Percentiles rank a stretch among this genome's conserved stretches.
Conservation (phyloP, 2,113 vertebrate species). For the Paramisgurnus dabryanus region DNA sequence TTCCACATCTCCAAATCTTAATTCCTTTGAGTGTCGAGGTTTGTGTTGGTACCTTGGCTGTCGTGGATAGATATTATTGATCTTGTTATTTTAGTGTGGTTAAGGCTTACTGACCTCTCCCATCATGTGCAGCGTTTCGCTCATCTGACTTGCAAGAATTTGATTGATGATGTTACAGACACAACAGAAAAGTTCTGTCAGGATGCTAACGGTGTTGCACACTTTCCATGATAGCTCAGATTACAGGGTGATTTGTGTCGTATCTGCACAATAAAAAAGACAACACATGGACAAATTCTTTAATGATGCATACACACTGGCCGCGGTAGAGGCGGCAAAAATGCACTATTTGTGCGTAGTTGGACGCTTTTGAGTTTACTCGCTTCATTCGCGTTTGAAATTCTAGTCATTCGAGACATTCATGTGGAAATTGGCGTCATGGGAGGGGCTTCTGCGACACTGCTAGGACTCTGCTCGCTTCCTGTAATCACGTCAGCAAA, state of each 20-base stretch:
- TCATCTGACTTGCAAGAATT: slow-evolving; percentile 28
- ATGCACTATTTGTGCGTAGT: too few relatives aligned
- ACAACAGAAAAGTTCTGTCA: background rate
- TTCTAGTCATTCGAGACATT: too few relatives aligned
- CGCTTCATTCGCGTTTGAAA: too few relatives aligned
- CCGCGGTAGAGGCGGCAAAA: too few relatives aligned
- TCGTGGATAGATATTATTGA: slow-evolving; percentile 44
- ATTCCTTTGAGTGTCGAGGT: slow-evolving; percentile 19
- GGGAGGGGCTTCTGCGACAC: too few relatives aligned
- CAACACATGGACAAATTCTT: too few relatives aligned
- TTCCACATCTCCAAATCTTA: slow-evolving; percentile 6
- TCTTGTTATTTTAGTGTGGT: slow-evolving; percentile 35
- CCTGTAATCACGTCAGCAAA: too few relatives aligned
- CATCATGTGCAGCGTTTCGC: slow-evolving; percentile 26
- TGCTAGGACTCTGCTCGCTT: too few relatives aligned
- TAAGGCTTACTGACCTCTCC: slow-evolving; percentile 31
- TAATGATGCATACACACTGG: too few relatives aligned
- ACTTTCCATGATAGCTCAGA: background rate
- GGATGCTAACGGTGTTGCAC: slow-evolving; percentile 12
- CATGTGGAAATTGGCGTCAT: too few relatives aligned
- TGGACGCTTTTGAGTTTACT: too few relatives aligned
- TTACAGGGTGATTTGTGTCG: background rate
- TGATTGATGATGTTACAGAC: slow-evolving; percentile 25
- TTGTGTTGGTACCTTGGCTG: slow-evolving; percentile 14
- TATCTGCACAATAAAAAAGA: background rate